Percentiles rank a stretch among this genome's conserved stretches.
Conservation (phyloP, 2,113 vertebrate species). For the Coreoperca whiteheadi region DNA sequence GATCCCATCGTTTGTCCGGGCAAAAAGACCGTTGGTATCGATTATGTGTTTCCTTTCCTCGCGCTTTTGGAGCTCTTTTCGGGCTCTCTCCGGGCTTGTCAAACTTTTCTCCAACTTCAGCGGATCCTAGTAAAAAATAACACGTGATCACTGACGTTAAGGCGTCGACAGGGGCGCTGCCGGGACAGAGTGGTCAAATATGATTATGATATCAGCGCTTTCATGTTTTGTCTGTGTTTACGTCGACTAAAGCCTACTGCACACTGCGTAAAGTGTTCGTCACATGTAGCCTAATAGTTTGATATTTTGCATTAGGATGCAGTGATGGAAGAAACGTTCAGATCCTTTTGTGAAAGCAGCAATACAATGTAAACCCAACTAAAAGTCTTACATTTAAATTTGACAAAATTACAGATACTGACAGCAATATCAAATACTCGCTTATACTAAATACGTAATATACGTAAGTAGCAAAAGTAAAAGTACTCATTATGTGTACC, state of each 20-base stretch:
- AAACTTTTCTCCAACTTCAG: constrained; percentile 76
- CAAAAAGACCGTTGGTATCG: not conserved
- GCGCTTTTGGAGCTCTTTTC: not conserved
- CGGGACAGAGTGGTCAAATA: not conserved
- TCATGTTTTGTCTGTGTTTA: not conserved
- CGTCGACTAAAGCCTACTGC: too few species aligned
- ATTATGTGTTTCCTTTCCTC: not conserved
- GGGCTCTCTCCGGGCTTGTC: constrained; percentile 41
- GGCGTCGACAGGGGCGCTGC: constrained; percentile 40
- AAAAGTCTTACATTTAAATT: not conserved
- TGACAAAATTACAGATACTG: too few species aligned
- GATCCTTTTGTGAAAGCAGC: not conserved
- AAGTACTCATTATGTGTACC: not conserved
- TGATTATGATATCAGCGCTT: not conserved
- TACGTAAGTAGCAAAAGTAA: not conserved
- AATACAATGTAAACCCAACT: not conserved
- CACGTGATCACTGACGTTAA: constrained; percentile 66
- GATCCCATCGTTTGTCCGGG: constrained; percentile 63
- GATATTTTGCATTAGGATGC: not conserved
- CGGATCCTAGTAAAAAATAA: not conserved
- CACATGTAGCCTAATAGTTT: not conserved
- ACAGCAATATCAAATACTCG: too few species aligned
- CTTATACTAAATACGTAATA: too few species aligned
- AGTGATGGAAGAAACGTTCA: not conserved
- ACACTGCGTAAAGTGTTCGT: not conserved